Evolutionary conservation across 2,888 invertebrate genomes (phyloP).

Genomic region (Drosophila basisetae): DNA sequence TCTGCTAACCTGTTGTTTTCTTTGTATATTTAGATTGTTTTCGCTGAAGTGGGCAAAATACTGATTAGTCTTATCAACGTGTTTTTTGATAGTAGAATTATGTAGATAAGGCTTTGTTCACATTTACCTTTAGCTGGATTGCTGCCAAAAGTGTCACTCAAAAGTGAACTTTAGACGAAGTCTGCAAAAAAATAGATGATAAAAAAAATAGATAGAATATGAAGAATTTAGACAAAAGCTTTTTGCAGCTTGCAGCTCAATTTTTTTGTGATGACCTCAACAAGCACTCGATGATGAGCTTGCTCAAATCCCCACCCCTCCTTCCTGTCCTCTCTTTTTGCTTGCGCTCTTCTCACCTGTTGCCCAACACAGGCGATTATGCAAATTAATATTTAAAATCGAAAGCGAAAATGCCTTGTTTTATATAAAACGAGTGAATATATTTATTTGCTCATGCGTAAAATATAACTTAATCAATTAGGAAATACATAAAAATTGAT

Average conservation of each 20-base stretch:
- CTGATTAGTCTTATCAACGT: constrained; percentile 29
- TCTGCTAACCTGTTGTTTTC: background rate
- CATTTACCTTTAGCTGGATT: background rate
- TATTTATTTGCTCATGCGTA: constrained; percentile 30
- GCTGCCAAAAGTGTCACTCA: background rate
- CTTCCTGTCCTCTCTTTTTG: fast-evolving
- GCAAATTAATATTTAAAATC: constrained; percentile 13
- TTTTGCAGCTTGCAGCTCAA: background rate
- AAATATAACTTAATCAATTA: constrained; percentile 39
- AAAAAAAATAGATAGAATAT: too few relatives aligned
- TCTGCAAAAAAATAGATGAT: background rate
- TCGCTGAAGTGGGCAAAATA: background rate
- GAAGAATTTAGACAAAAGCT: background rate
- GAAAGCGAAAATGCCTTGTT: constrained; percentile 3
- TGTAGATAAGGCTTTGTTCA: constrained; percentile 14
- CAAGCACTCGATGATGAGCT: background rate
- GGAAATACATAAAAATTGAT: constrained; percentile 16
- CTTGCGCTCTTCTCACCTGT: constrained; percentile 18
- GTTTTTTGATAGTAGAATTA: constrained; percentile 9
- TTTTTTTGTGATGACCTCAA: background rate
- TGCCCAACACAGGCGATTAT: background rate
- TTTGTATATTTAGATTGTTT: constrained; percentile 2
- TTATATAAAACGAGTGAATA: constrained; percentile 23
- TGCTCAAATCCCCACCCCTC: background rate
- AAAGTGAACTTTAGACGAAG: constrained; percentile 2